These are phyloP conservation scores for Melipona beecheii DNA, from an alignment of 2,888 invertebrate genomes.

Conservation along the genomic window DNA sequence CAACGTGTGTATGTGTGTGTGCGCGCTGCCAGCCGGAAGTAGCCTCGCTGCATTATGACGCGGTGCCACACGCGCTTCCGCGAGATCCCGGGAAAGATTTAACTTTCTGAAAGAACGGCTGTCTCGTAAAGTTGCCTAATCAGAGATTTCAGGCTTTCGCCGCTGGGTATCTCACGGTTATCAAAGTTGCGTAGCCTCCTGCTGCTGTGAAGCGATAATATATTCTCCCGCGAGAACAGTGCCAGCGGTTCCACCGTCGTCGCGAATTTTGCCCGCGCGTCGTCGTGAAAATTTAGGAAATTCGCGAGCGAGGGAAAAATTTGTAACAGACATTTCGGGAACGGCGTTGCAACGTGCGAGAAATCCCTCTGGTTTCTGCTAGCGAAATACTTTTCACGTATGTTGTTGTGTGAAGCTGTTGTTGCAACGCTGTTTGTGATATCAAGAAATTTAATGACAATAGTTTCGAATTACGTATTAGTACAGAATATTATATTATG, in stretches of 20 bases:
- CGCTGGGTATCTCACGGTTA: background rate
- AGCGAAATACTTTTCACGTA: too few species aligned
- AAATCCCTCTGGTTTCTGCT: too few species aligned
- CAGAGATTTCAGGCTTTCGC: background rate
- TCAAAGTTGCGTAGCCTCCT: background rate
- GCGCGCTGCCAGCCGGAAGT: background rate
- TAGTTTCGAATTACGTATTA: too few species aligned
- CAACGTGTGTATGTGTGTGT: too few species aligned
- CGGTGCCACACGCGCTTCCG: background rate
- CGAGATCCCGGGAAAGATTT: background rate
- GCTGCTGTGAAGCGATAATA: background rate
- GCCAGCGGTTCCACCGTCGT: too few species aligned
- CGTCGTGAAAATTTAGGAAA: background rate
- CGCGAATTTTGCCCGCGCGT: background rate
- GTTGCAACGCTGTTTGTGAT: too few species aligned
- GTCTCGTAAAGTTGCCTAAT: slow-evolving; percentile 1
- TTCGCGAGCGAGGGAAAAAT: background rate
- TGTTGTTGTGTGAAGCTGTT: too few species aligned
- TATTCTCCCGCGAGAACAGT: background rate
- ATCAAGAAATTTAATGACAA: too few species aligned
- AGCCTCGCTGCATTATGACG: background rate
- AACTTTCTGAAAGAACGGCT: background rate
- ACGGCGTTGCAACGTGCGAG: background rate
- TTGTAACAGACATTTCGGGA: background rate
- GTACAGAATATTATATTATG: too few species aligned